Percentiles rank a stretch among this genome's conserved stretches.
Evolutionary conservation across 2,888 invertebrate genomes (phyloP).

Genomic region (Sminthurides aquaticus): DNA sequence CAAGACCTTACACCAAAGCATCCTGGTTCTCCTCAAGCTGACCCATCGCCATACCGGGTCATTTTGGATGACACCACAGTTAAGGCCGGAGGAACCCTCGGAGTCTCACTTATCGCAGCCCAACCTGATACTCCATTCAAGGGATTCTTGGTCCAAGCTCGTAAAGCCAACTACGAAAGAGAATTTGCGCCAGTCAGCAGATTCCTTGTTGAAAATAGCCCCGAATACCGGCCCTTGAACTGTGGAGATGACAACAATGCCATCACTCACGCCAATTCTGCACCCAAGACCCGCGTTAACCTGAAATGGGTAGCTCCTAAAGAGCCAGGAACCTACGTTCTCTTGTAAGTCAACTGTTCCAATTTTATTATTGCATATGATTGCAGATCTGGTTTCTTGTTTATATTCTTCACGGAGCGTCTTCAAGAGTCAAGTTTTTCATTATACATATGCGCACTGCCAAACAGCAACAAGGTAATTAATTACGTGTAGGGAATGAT

Average conservation of each 20-base stretch:
- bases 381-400: too few species aligned
- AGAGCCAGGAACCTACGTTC: slow-evolving; percentile 1
- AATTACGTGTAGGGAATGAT: too few species aligned
- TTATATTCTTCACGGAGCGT: too few species aligned
- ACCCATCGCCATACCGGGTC: slow-evolving; percentile 3
- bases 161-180: slow-evolving; percentile 4
- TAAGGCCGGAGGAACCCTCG: background rate
- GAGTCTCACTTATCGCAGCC: background rate
- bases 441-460: too few species aligned
- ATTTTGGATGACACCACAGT: background rate
- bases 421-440: too few species aligned
- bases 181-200: background rate
- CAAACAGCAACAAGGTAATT: too few species aligned
- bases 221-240: background rate
- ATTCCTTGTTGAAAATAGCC: background rate
- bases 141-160: slow-evolving; percentile 10
- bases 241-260: slow-evolving; percentile 9
- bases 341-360: slow-evolving; percentile 8
- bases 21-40: slow-evolving; percentile 6
- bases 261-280: slow-evolving; percentile 4
- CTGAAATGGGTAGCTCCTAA: slow-evolving; percentile 9
- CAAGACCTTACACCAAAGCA: slow-evolving; percentile 7
- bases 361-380: background rate
- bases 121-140: background rate
- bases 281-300: background rate